Evolutionary conservation across 1,140 invertebrate species (phyloP), one percentile per base, ranked within the genome.

Genomic region (Heliothis subflexa): DNA sequence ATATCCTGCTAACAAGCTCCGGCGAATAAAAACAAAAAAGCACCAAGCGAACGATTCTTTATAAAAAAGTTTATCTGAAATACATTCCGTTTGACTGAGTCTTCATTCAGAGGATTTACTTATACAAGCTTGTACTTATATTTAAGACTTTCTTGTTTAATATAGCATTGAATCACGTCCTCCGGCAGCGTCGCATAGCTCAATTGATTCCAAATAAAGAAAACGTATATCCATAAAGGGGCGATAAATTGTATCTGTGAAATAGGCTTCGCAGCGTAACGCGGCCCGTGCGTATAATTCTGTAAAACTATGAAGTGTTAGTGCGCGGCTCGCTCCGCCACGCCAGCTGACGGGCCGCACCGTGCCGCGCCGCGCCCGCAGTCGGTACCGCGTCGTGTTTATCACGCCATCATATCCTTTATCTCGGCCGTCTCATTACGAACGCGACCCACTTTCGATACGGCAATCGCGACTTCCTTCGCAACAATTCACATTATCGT

Each of bases 401-500:
- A 81, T 79, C 77, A 71, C 72, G 77, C 54, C 47, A 54, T 68
- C 72, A 78, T 77, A 81, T 72, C 70, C 73, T 78, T 75, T 77
- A 76, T 78, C 76, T 59, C 52, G 61, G 12, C 28, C 76, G 76
- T 76, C 62, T 71, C 72, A 73, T 79, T 75, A 57, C 64, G 13
- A 64, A 81, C 47, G 64, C 72, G 73, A 81, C 79, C 72, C 80
- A 78, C 76, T 75, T 61, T 40, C 62, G 75, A 81, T 78, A 81
- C 66, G 74, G 33, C 62, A 50, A 78, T 62, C 55, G 70, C 80
- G 68, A 73, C 33, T 66, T 79, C 78, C 52, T 71, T 62, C 54
- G 45, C 40, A 55, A 47, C 78, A 75, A 70, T 80, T 80, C 71
- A 71, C 55, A 80, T 80, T 73, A 80, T 75, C 74, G 78, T 80